Evolutionary conservation across 2,888 invertebrate species (phyloP).

Genomic region (Metallyticus violacea): DNA sequence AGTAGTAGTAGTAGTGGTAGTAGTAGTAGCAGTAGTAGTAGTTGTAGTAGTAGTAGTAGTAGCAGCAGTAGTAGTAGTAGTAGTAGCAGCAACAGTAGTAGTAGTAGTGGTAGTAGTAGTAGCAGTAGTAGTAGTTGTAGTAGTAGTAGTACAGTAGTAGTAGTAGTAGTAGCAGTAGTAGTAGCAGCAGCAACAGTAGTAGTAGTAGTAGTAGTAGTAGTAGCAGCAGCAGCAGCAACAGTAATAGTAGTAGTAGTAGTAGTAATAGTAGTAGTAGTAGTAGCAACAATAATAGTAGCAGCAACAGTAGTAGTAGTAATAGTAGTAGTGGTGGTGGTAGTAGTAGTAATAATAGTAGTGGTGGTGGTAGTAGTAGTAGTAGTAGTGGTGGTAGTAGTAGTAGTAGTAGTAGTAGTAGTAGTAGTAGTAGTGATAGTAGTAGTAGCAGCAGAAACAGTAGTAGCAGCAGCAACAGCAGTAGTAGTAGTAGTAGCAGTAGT

Average conservation of each 20-base stretch:
- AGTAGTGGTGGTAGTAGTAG: not conserved
- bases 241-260: too few relatives aligned
- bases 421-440: not conserved
- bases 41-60: not conserved
- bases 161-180: too few relatives aligned
- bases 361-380: constrained; percentile 4
- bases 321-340: constrained; percentile 7
- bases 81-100: not conserved
- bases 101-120: not conserved
- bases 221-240: too few relatives aligned
- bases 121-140: not conserved
- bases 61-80: not conserved
- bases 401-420: constrained; percentile 2
- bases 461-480: not conserved
- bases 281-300: too few relatives aligned
- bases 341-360: constrained; percentile 7
- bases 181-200: too few relatives aligned
- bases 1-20: not conserved
- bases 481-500: not conserved
- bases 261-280: too few relatives aligned
- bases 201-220: too few relatives aligned
- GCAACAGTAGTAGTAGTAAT: constrained; percentile 7
- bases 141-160: not conserved
- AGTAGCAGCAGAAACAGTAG: too few relatives aligned
- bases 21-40: not conserved